A percentile compares a stretch with the other conserved stretches of the same genome.
Conservation (phyloP, 2,113 vertebrate genomes). For the Acanthochromis polyacanthus region DNA sequence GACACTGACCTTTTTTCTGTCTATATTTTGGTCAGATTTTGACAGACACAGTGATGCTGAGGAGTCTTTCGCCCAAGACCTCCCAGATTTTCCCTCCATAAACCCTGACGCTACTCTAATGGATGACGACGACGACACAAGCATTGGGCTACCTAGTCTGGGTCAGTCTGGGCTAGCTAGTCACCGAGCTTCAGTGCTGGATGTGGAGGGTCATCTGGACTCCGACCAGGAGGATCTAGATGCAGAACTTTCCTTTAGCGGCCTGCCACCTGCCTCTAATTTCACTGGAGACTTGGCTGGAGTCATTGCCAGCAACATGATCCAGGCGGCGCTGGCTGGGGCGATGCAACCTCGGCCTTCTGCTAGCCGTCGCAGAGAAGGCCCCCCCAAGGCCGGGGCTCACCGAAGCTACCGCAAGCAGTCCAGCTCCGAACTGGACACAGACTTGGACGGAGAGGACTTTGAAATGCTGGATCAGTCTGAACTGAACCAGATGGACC, state of each 20-base stretch:
- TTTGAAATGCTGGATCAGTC: constrained; percentile 99
- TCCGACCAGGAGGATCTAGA: constrained; percentile 86
- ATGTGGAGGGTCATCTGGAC: constrained; percentile 83
- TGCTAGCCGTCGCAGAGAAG: constrained; percentile 68
- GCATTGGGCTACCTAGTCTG: constrained; percentile 93
- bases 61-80: constrained; percentile 95
- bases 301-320: constrained; percentile 92
- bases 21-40: constrained; percentile 82
- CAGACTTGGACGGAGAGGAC: constrained; percentile 94
- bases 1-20: neutral
- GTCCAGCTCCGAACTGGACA: constrained; percentile 95
- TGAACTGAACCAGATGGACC: constrained; percentile 95
- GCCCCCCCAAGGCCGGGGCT: constrained; percentile 68
- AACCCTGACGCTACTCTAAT: constrained; percentile 91
- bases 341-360: constrained; percentile 85
- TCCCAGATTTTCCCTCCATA: constrained; percentile 96
- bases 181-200: constrained; percentile 73
- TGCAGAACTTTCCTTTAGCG: constrained; percentile 82
- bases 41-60: constrained; percentile 96
- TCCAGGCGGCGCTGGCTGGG: constrained; percentile 91
- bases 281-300: constrained; percentile 88
- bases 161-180: constrained; percentile 58
- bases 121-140: constrained; percentile 96
- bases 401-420: constrained; percentile 85
- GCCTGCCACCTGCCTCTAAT: constrained; percentile 81